Conservation (phyloP, 2,888 invertebrate species). For the Cataglyphis altisquamis region DNA sequence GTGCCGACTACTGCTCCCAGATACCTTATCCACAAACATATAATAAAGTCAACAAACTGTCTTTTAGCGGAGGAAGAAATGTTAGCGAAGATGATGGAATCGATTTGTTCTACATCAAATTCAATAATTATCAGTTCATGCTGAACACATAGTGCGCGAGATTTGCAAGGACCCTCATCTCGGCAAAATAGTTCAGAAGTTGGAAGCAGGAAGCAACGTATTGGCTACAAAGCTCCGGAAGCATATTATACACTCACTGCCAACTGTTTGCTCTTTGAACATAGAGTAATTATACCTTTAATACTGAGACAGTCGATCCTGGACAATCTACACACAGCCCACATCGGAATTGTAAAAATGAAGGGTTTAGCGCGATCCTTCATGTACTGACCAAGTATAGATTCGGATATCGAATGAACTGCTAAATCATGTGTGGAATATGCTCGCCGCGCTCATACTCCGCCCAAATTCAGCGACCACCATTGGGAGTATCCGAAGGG, state of each 20-base stretch:
- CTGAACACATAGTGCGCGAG: background rate
- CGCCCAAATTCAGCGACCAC: background rate
- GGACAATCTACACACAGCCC: background rate
- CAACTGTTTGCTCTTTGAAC: background rate
- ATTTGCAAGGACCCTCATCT: background rate
- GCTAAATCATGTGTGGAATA: background rate
- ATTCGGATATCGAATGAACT: background rate
- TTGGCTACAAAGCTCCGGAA: background rate
- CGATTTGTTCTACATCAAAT: background rate
- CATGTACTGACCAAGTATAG: background rate
- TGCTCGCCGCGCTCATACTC: too few species aligned
- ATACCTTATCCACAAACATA: background rate
- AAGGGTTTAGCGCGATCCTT: background rate
- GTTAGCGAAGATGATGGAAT: background rate
- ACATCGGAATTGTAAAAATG: background rate
- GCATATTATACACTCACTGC: background rate
- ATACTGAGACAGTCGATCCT: background rate
- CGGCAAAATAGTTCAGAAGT: background rate
- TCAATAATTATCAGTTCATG: background rate
- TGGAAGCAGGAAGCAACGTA: background rate
- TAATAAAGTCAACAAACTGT: background rate
- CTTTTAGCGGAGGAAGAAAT: background rate
- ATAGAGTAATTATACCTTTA: background rate
- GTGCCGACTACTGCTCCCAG: constrained; percentile 8
- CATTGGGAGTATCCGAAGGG: background rate